Conservation (phyloP, 2,888 invertebrate species). For the Folsomia manolachei region DNA sequence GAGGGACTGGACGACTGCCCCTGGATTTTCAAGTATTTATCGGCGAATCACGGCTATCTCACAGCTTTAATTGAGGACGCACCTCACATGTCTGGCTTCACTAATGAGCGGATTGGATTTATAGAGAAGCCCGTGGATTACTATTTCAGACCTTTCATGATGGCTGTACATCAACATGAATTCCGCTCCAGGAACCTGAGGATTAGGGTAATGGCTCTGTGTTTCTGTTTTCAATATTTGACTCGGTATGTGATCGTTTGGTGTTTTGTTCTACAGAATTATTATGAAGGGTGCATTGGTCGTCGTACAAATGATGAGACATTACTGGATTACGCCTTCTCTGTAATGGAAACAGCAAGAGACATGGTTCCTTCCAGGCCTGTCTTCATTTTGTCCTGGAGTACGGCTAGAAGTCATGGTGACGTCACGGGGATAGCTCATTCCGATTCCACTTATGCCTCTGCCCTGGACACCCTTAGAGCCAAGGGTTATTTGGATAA, state of each 20-base stretch:
- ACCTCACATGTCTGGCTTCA: background rate
- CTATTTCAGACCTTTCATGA: background rate
- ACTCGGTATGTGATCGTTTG: background rate
- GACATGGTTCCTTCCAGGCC: background rate
- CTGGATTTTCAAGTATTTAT: background rate
- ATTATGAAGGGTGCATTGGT: conserved; percentile 20
- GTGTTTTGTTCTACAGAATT: background rate
- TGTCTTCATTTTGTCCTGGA: conserved; percentile 23
- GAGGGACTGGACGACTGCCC: background rate
- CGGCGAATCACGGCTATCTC: background rate
- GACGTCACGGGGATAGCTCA: conserved; percentile 11
- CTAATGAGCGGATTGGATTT: background rate
- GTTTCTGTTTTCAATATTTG: background rate
- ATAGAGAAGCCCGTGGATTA: background rate
- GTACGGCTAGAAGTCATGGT: conserved; percentile 10
- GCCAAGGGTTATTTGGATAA: background rate
- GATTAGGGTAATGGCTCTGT: background rate
- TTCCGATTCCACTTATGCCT: conserved; percentile 3
- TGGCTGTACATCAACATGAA: background rate
- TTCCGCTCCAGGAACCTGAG: background rate
- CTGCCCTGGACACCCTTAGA: conserved; percentile 7
- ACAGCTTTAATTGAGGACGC: background rate
- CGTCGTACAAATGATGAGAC: background rate
- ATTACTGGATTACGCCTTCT: conserved; percentile 15
- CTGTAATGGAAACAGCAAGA: background rate